A percentile compares a stretch with the other conserved stretches of the same genome.
phyloP scores from a whole-genome alignment of 1,140 invertebrate species.

The Drosophila bocqueti region DNA sequence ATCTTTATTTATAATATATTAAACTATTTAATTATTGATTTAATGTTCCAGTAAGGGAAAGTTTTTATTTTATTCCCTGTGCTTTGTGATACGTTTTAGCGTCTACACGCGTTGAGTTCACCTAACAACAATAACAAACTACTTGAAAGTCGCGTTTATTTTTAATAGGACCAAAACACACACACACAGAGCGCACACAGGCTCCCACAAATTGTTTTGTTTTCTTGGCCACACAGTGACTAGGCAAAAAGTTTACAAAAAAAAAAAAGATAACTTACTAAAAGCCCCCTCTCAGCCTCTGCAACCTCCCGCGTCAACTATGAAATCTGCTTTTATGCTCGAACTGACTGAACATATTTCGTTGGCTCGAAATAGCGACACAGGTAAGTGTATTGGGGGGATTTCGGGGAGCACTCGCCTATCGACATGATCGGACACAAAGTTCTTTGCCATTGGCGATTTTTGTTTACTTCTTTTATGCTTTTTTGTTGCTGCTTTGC shows the following conservation, averaged over 20 bases:
- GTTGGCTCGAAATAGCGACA: constrained; percentile 20
- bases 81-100: constrained; percentile 12
- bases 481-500: constrained; percentile 13
- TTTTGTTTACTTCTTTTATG: constrained; percentile 34
- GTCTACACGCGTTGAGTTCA: constrained; percentile 16
- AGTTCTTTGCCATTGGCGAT: constrained; percentile 57
- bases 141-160: constrained; percentile 64
- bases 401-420: constrained; percentile 23
- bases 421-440: constrained; percentile 52
- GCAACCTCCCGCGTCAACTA: constrained; percentile 4
- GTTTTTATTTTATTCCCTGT: neutral
- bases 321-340: constrained; percentile 60
- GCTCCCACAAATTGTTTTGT: constrained; percentile 62
- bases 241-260: constrained; percentile 12
- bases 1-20: no score
- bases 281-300: neutral
- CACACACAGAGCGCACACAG: neutral
- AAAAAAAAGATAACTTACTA: constrained; percentile 8
- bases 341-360: constrained; percentile 46
- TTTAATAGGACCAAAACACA: constrained; percentile 35
- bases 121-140: constrained; percentile 64
- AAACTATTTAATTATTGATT: no score
- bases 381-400: constrained; percentile 18
- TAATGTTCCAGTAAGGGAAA: neutral
- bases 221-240: constrained; percentile 56